A percentile compares a stretch with the other conserved stretches of the same genome.
These are phyloP conservation scores for Saguinus midas DNA, from an alignment of 2,113 vertebrate genomes.

Conservation along the genomic window DNA sequence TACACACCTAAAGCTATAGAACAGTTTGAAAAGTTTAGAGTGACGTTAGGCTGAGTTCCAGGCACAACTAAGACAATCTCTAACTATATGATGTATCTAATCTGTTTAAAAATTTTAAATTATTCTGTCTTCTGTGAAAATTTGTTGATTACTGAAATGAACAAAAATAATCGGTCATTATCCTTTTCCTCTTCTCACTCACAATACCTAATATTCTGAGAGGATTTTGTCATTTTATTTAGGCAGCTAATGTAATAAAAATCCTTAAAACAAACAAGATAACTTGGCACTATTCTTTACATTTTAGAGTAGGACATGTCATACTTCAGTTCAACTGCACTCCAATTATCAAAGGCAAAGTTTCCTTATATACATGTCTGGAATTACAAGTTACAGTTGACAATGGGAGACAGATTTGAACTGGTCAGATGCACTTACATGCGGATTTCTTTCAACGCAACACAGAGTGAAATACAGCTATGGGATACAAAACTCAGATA, in stretches of 20 bases:
- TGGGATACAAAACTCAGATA: not conserved
- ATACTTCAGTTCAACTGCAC: conserved; percentile 24
- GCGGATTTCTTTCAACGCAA: not conserved
- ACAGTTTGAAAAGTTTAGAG: not conserved
- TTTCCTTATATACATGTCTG: not conserved
- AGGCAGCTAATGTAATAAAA: not conserved
- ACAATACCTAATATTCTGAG: not conserved
- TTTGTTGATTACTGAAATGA: not conserved
- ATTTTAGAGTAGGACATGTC: not conserved
- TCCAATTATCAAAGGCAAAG: not conserved
- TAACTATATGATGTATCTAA: not conserved
- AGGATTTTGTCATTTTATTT: not conserved
- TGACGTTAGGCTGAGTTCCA: not conserved
- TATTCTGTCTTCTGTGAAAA: conserved; percentile 11
- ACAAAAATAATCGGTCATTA: not conserved
- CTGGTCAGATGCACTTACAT: not conserved
- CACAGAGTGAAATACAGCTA: not conserved
- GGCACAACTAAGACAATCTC: not conserved
- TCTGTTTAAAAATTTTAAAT: conserved; percentile 20
- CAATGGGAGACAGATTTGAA: not conserved
- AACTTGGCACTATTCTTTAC: not conserved
- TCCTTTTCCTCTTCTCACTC: not conserved
- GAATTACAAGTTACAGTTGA: not conserved
- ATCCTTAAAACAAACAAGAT: not conserved
- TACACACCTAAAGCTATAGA: not conserved